Evolutionary conservation across 2,888 invertebrate species (phyloP).

Genomic region (Sinopyrophorus schimmeli): DNA sequence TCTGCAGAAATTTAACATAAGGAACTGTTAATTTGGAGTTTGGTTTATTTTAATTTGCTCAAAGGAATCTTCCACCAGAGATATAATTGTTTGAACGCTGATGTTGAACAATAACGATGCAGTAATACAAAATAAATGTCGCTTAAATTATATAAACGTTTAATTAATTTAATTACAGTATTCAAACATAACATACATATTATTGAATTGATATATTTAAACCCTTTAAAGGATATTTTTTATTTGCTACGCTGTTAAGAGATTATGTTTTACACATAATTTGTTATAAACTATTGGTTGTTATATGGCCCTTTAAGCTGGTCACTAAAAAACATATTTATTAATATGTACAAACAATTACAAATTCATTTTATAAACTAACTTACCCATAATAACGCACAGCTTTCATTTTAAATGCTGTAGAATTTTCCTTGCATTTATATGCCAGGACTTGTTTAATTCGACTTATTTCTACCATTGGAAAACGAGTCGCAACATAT

Average conservation of each 20-base stretch:
- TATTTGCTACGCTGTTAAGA: background rate
- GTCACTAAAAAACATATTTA: slow-evolving; percentile 1
- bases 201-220: too few species aligned
- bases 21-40: too few species aligned
- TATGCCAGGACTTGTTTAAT: slow-evolving; percentile 77
- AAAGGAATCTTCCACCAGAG: too few species aligned
- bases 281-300: too few species aligned
- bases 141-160: background rate
- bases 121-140: background rate
- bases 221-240: background rate
- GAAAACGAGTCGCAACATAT: slow-evolving; percentile 74
- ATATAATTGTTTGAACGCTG: too few species aligned
- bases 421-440: slow-evolving; percentile 78
- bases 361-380: too few species aligned
- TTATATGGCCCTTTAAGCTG: slow-evolving; percentile 1
- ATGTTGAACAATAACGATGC: too few species aligned
- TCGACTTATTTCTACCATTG: slow-evolving; percentile 72
- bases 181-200: slow-evolving; percentile 2
- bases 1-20: too few species aligned
- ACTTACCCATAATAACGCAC: slow-evolving; percentile 62
- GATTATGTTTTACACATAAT: background rate
- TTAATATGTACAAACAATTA: too few species aligned
- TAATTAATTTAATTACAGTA: background rate
- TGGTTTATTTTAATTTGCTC: too few species aligned
- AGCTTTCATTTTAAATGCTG: slow-evolving; percentile 73